Evolutionary conservation across 2,113 vertebrate genomes (phyloP).

Genomic region (Hyperopisus bebe): DNA sequence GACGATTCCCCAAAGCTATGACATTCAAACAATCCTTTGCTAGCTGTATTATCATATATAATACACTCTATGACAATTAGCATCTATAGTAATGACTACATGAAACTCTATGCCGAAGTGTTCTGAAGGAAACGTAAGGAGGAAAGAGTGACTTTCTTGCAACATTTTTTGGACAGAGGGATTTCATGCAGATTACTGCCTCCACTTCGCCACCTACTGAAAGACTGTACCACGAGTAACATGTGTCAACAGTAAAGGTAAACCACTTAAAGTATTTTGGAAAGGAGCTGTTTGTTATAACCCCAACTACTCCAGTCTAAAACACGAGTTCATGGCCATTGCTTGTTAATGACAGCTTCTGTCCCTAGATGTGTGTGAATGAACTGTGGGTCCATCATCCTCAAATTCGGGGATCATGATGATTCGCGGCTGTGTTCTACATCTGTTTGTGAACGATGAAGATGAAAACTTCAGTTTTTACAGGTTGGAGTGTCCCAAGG

Average conservation of each 20-base stretch:
- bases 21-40: background rate
- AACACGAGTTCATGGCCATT: background rate
- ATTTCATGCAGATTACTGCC: background rate
- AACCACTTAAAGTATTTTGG: background rate
- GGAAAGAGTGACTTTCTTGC: background rate
- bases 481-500: constrained; percentile 81
- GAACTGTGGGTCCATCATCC: background rate
- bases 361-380: background rate
- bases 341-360: background rate
- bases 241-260: background rate
- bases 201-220: background rate
- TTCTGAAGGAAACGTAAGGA: background rate
- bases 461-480: constrained; percentile 66
- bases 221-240: background rate
- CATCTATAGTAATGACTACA: background rate
- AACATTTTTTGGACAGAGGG: background rate
- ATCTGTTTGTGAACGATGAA: constrained; percentile 82
- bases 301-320: background rate
- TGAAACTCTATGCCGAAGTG: background rate
- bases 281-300: background rate
- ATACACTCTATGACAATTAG: background rate
- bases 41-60: background rate
- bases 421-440: background rate
- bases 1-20: background rate
- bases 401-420: background rate